Evolutionary conservation across 2,797 vertebrate genomes (phyloP).

Genomic region (Arnoldichthys spilopterus): DNA sequence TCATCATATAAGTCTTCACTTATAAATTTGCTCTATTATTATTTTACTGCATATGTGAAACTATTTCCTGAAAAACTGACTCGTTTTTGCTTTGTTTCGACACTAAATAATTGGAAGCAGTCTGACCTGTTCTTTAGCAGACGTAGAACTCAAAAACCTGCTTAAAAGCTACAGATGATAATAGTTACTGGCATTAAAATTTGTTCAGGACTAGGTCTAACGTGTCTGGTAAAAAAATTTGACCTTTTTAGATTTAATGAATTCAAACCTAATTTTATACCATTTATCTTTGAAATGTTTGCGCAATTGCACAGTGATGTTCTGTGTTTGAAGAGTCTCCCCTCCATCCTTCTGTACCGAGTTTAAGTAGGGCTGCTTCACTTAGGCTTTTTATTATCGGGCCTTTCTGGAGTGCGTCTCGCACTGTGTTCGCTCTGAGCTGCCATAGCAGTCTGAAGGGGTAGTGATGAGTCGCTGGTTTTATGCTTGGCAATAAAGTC

Average conservation of each 20-base stretch:
- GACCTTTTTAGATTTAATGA: constrained; percentile 4
- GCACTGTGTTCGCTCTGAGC: neutral
- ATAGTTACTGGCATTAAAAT: constrained; percentile 5
- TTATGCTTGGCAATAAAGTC: constrained; percentile 42
- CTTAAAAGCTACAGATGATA: neutral
- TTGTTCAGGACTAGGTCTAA: neutral
- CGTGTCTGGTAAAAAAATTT: neutral
- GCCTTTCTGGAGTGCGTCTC: constrained; percentile 12
- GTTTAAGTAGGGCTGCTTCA: constrained; percentile 31
- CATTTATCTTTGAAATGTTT: constrained; percentile 36
- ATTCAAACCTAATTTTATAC: constrained; percentile 14
- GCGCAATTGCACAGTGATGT: constrained; percentile 54
- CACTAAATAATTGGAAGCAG: neutral
- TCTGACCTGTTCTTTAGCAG: constrained; percentile 11
- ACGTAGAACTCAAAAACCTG: constrained; percentile 20
- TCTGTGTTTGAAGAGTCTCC: constrained; percentile 38
- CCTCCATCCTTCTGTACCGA: constrained; percentile 26
- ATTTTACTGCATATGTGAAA: constrained; percentile 36
- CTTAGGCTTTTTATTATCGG: constrained; percentile 12
- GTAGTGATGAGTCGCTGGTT: neutral
- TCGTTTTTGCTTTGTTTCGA: constrained; percentile 7
- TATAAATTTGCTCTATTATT: constrained; percentile 2
- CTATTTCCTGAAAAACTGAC: constrained; percentile 20
- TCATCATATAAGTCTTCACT: neutral
- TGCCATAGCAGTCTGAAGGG: constrained; percentile 6